Conservation (phyloP, 2,888 invertebrate genomes). For the Crossocerus cetratus region DNA sequence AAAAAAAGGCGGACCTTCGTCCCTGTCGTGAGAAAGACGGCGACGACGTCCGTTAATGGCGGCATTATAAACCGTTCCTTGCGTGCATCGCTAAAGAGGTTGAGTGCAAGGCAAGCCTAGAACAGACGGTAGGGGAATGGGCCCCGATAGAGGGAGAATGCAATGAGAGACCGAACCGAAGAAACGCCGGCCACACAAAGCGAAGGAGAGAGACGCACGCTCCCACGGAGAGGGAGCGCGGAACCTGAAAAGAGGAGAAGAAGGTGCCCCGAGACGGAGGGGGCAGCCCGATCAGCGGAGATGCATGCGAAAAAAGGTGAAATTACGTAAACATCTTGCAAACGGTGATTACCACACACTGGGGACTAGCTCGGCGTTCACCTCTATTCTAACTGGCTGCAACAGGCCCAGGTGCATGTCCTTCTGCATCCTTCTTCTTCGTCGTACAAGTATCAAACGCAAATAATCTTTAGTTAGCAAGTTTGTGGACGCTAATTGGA, state of each 20-base stretch:
- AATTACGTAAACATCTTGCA: constrained; percentile 75
- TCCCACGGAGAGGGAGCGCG: constrained; percentile 20
- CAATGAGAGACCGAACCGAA: background rate
- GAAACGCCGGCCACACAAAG: background rate
- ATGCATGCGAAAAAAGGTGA: constrained; percentile 65
- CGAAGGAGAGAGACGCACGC: constrained; percentile 10
- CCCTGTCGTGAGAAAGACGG: constrained; percentile 39
- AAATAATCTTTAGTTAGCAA: too few species aligned
- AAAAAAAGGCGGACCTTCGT: constrained; percentile 10
- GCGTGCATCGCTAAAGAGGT: constrained; percentile 55
- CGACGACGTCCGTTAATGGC: constrained; percentile 46
- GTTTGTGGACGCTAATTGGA: too few species aligned
- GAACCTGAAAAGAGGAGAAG: too few species aligned
- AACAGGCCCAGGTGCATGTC: constrained; percentile 33
- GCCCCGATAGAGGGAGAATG: background rate
- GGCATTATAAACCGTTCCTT: constrained; percentile 57
- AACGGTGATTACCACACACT: constrained; percentile 69
- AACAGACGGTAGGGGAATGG: too few species aligned
- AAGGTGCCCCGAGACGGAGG: constrained; percentile 9
- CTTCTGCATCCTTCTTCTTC: background rate
- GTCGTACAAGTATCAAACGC: too few species aligned
- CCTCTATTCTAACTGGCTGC: constrained; percentile 48
- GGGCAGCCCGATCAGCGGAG: constrained; percentile 54
- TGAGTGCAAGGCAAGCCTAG: constrained; percentile 13
- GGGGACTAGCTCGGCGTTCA: constrained; percentile 56